Base-by-base conservation (phyloP, 2,113 vertebrate genomes). In the Grallaria varia region DNA sequence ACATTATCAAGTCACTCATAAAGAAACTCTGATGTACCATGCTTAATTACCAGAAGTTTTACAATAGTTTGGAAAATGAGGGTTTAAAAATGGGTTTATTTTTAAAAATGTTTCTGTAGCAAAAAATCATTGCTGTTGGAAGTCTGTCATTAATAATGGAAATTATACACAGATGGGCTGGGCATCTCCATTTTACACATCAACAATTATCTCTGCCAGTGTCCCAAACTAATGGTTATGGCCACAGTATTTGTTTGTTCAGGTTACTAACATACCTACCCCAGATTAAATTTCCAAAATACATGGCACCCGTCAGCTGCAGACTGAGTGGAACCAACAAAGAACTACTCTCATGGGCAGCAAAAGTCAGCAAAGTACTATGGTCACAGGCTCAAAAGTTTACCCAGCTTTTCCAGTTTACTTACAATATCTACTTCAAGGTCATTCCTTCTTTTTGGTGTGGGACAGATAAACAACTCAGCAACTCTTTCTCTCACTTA, bases 201-300 rank as follows among this genome's bases (percentile, higher is more conserved):
- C 88, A 86, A 27, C 27, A 59, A 44, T 49, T 92, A 93, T 84
- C 37, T 59, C 18, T 30, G 27, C 31, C 68, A 58, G 39, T 53
- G 87, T 74, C 76, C 28, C 74, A 92, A 86, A 95, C 33, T 44
- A 92, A 93, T 33, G 50, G 42, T 31, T 79, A 81, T 0, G 12
- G 68, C 68, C 31, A 19, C 4, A 12, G 24, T 39, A 84, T 82
- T 58, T 88, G 66, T 86, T 64, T 86, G 39, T 39, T 74, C 92
- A 69, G 64, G 50, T 89, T 96, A 89, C 63, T 74, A 87, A 84
- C 72, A 82, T 12, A 84, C 18, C 53, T 58, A 94, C 10, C 44
- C 63, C 50, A 60, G 63, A 96, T 88, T 88, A 96, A 95, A 58
- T 82, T 73, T 96, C 76, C 96, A 81, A 94, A 94, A 78, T 68